These are phyloP conservation scores for Styela clava DNA, from an alignment of 23 tunicate genomes.

Conservation along the genomic window DNA sequence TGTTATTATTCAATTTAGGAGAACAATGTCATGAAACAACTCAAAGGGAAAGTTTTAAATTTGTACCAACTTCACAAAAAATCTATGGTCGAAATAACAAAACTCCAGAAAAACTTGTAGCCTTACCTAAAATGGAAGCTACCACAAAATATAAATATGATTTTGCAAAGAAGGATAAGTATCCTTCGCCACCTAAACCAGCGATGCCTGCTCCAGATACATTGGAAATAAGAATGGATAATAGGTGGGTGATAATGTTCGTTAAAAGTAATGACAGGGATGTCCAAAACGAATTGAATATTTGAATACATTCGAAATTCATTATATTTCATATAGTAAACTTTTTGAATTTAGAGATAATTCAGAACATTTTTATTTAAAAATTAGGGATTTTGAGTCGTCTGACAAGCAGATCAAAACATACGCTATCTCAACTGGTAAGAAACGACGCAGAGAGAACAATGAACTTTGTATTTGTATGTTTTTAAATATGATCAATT, in stretches of 20 bases:
- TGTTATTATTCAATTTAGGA: no score
- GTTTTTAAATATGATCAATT: no score
- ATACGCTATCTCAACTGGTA: background rate
- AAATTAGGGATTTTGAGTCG: no score
- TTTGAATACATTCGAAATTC: no score
- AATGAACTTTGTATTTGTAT: no score
- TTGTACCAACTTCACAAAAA: background rate
- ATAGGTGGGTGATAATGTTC: constrained; percentile 42
- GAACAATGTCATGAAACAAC: constrained; percentile 63
- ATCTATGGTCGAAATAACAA: background rate
- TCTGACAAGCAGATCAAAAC: no score
- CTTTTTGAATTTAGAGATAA: no score
- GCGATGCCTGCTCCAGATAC: constrained; percentile 86
- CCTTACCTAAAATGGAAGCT: constrained; percentile 62
- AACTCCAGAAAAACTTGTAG: background rate
- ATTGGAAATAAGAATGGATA: constrained; percentile 70
- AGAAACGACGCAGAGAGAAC: no score
- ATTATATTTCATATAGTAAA: no score
- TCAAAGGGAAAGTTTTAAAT: constrained; percentile 29
- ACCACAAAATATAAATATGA: constrained; percentile 74
- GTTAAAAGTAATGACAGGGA: background rate
- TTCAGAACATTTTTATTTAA: no score
- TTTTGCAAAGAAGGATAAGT: constrained; percentile 45
- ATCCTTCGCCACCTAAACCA: constrained; percentile 60
- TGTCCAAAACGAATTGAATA: no score